phyloP scores from a whole-genome alignment of 2,113 vertebrate genomes.

The Opisthocomus hoazin region DNA sequence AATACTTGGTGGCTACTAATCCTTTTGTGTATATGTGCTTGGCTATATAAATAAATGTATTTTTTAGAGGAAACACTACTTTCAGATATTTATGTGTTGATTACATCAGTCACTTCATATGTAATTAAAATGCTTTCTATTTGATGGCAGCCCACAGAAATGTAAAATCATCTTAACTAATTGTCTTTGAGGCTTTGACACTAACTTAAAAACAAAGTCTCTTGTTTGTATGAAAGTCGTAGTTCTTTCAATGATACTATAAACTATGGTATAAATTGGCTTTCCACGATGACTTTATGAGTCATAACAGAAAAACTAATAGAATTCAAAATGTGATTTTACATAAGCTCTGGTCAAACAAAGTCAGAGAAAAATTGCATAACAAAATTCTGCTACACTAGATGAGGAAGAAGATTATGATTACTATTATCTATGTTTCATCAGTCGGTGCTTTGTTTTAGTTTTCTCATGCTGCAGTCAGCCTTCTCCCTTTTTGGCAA shows the following conservation, averaged over 20 bases:
- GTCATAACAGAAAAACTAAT: neutral
- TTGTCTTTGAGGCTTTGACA: neutral
- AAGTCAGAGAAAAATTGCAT: slow-evolving; percentile 6
- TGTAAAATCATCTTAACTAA: neutral
- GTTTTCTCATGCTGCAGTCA: neutral
- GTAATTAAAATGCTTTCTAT: slow-evolving; percentile 34
- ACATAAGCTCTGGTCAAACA: neutral
- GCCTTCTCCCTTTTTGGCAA: slow-evolving; percentile 7
- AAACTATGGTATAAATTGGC: neutral
- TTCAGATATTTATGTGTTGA: slow-evolving; percentile 25
- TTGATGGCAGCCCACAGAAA: neutral
- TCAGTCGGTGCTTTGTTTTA: neutral
- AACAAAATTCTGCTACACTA: slow-evolving; percentile 4
- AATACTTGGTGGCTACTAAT: neutral
- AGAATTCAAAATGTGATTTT: slow-evolving; percentile 3
- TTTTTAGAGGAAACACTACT: neutral
- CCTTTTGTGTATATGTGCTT: neutral
- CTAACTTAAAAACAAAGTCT: neutral
- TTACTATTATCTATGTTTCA: neutral
- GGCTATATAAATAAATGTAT: neutral
- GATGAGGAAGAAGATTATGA: neutral
- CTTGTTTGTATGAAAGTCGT: slow-evolving; percentile 2
- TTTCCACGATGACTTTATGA: neutral
- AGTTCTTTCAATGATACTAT: neutral
- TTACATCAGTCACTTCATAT: neutral